These are phyloP conservation scores for Podilymbus podiceps DNA, from an alignment of 2,113 vertebrate genomes.

Conservation along the genomic window DNA sequence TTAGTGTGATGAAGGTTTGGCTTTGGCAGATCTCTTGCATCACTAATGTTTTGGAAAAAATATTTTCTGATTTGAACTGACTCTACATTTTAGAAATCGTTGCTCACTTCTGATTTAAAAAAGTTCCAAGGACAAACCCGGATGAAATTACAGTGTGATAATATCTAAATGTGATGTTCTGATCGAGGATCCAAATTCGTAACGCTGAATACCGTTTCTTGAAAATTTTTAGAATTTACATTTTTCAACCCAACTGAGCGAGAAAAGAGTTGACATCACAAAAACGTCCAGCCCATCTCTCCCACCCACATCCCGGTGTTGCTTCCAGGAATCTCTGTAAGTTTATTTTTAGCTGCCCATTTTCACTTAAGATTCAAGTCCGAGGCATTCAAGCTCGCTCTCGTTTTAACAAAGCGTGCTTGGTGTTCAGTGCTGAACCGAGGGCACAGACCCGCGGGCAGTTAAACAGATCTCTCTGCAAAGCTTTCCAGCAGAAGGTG, in stretches of 20 bases:
- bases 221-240: background rate
- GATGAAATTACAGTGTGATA: background rate
- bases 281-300: background rate
- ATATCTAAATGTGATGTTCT: background rate
- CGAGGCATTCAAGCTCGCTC: background rate
- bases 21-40: background rate
- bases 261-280: background rate
- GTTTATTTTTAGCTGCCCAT: background rate
- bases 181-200: background rate
- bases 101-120: background rate
- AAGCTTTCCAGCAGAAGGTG: background rate
- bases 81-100: background rate
- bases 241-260: background rate
- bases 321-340: background rate
- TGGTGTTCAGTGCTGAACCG: background rate
- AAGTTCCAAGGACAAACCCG: background rate
- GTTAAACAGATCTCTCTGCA: background rate
- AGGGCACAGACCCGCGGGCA: background rate
- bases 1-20: fast-evolving
- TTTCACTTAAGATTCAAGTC: background rate
- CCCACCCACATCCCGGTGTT: background rate
- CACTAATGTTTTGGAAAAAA: background rate
- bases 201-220: background rate
- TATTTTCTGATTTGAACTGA: background rate
- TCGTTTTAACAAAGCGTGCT: background rate